Evolutionary conservation across 2,888 invertebrate genomes (phyloP), one percentile per base, ranked within the genome.

Genomic region (Drosophila engyochracea): DNA sequence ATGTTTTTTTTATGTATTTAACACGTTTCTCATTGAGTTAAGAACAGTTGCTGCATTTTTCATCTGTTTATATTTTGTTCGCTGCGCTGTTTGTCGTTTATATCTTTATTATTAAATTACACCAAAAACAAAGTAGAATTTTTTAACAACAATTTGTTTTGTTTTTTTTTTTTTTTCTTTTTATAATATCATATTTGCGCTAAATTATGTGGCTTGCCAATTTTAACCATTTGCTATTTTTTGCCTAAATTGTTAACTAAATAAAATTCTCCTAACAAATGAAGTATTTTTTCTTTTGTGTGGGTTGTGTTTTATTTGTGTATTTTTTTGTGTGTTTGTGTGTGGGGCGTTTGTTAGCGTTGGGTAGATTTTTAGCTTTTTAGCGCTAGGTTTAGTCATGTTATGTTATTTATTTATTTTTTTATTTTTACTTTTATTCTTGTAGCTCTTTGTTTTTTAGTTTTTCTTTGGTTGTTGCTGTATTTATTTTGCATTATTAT

Each of bases 21-120:
- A 70, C 76, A 79, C 74, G 47, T 81, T 78, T 76, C 70, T 67
- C 69, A 70, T 76, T 71, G 61, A 77, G 60, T 81, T 76, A 81
- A 85, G 73, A 81, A 79, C 78, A 83, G 78, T 83, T 82, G 70
- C 80, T 75, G 77, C 66, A 70, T 70, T 57, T 73, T 71, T 81
- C 51, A 76, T 79, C 66, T 80, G 61, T 85, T 82, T 75, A 61
- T 69, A 70, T 74, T 79, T 87, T 81, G 82, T 92, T 92, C 91
- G 91, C 91, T 92, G 92, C 86, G 91, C 90, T 91, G 80, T 82
- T 91, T 87, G 90, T 91, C 92, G 92, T 82, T 83, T 80, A 90
- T 72, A 72, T 84, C 73, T 83, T 83, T 76, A 75, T 83, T 76
- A 74, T 83, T 77, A 76, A 85, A 79, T 74, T 74, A 78, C 85